These are phyloP conservation scores for Oryzias sinensis DNA, from an alignment of 2,797 vertebrate genomes.

Conservation along the genomic window DNA sequence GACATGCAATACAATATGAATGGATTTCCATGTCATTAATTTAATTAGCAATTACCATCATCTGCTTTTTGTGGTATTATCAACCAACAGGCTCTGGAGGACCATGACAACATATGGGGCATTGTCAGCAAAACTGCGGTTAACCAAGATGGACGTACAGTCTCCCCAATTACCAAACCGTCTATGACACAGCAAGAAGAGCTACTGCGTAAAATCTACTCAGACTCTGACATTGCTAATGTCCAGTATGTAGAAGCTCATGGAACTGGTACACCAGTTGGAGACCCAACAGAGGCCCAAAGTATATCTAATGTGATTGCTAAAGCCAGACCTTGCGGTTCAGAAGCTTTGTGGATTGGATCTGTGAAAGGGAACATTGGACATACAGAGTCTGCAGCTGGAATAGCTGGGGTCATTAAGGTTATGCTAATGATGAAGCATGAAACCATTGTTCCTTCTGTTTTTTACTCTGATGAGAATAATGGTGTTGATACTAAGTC, in stretches of 20 bases:
- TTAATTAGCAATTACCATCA: no score
- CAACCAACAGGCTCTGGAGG: slow-evolving; percentile 76
- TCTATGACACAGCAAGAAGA: slow-evolving; percentile 84
- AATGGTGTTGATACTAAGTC: slow-evolving; percentile 75
- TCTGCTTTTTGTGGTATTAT: background rate
- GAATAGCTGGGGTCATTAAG: slow-evolving; percentile 87
- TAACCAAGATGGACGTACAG: slow-evolving; percentile 83
- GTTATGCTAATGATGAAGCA: slow-evolving; percentile 90
- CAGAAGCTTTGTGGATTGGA: slow-evolving; percentile 74
- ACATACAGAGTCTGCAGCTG: slow-evolving; percentile 88
- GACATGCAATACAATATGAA: no score
- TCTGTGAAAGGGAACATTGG: slow-evolving; percentile 91
- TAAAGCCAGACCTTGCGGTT: slow-evolving; percentile 66
- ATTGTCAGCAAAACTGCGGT: slow-evolving; percentile 81
- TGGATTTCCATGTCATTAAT: no score
- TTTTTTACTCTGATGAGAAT: slow-evolving; percentile 79
- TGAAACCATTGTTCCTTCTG: slow-evolving; percentile 82
- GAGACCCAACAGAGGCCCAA: slow-evolving; percentile 80
- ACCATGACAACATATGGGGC: slow-evolving; percentile 84
- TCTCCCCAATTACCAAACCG: slow-evolving; percentile 85
- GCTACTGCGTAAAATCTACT: slow-evolving; percentile 81
- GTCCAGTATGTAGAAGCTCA: slow-evolving; percentile 88
- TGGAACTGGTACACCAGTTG: slow-evolving; percentile 85
- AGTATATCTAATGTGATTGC: slow-evolving; percentile 80
- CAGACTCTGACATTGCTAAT: slow-evolving; percentile 62